Conservation (phyloP, 2,888 invertebrate species). For the Phorcus lineatus region DNA sequence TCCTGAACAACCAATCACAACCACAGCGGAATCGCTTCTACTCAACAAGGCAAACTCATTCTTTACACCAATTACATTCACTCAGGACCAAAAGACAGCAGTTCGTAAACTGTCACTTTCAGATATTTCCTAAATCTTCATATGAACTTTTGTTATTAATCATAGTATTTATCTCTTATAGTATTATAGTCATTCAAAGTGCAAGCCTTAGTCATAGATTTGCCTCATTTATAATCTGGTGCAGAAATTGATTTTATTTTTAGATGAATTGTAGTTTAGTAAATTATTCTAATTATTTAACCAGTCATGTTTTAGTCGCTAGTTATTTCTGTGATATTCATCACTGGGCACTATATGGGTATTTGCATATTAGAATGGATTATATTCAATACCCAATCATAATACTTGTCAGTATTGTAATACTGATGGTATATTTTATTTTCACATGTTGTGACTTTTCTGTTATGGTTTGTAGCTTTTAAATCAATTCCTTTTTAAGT, state of each 20-base stretch:
- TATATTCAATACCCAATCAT: too few relatives aligned
- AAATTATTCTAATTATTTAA: conserved; percentile 22
- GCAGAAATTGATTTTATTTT: conserved; percentile 3
- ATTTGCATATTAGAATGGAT: too few relatives aligned
- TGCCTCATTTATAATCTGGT: conserved; percentile 1
- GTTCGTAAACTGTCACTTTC: background rate
- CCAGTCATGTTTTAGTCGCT: conserved; percentile 7
- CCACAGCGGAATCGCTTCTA: background rate
- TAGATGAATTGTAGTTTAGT: background rate
- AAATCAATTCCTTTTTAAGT: background rate
- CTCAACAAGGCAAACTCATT: background rate
- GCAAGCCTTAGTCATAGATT: background rate
- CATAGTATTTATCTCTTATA: conserved; percentile 2
- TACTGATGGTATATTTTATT: background rate
- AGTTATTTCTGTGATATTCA: conserved; percentile 2
- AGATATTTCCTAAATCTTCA: background rate
- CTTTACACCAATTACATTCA: background rate
- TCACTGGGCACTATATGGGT: background rate
- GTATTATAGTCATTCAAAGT: conserved; percentile 4
- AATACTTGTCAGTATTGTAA: background rate
- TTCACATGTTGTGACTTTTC: background rate
- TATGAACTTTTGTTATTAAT: background rate
- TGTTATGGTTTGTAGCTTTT: background rate
- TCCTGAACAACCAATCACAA: background rate
- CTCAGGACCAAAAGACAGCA: background rate